These are phyloP conservation scores for Pedionomus torquatus DNA, from an alignment of 2,113 vertebrate genomes.

Conservation along the genomic window DNA sequence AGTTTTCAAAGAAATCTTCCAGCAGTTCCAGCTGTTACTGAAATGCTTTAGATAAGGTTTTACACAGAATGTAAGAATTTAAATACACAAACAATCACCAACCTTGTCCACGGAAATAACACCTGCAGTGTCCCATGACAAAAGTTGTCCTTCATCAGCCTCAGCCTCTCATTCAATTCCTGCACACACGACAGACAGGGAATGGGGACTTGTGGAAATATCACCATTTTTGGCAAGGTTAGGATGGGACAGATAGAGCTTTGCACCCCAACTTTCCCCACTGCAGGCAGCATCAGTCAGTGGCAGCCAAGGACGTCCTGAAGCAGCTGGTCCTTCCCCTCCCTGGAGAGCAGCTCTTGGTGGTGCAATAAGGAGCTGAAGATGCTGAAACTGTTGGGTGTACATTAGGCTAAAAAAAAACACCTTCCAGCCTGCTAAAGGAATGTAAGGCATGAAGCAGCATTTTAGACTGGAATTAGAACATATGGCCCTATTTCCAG, in stretches of 20 bases:
- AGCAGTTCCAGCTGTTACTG: neutral
- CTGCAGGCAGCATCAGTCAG: neutral
- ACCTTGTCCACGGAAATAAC: neutral
- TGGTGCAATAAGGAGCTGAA: neutral
- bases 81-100: neutral
- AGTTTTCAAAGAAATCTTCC: slow-evolving; percentile 22
- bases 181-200: neutral
- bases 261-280: neutral
- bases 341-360: neutral
- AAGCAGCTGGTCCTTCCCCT: neutral
- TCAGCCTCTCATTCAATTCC: neutral
- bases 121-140: neutral
- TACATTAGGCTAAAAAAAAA: neutral
- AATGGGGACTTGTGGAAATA: neutral
- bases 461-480: neutral
- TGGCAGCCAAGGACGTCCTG: neutral
- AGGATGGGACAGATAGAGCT: neutral
- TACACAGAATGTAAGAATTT: neutral
- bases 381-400: neutral
- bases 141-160: neutral
- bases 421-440: neutral
- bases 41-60: neutral
- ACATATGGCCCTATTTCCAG: neutral
- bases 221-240: neutral
- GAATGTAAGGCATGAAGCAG: neutral